phyloP scores from a whole-genome alignment of 2,113 vertebrate genomes.

The Clarias magur region DNA sequence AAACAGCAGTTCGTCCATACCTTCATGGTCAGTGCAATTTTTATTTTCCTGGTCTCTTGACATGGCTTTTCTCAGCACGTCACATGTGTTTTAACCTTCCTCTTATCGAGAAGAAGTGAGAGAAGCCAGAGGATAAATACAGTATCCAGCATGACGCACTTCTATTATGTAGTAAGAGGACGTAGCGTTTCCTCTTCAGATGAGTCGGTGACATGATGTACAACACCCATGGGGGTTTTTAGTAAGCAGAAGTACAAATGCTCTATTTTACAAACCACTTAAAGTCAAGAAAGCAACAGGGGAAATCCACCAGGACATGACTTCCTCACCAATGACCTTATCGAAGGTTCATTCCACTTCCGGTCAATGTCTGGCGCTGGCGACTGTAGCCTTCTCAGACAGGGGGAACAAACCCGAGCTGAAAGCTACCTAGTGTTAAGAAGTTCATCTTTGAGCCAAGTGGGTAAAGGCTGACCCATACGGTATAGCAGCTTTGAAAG shows the following conservation, averaged over 20 bases:
- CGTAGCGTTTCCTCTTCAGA: background rate
- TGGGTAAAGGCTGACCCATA: slow-evolving; percentile 91
- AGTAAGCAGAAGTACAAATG: slow-evolving; percentile 18
- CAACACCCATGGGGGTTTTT: slow-evolving; percentile 39
- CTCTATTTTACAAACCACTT: slow-evolving; percentile 2
- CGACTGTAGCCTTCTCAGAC: background rate
- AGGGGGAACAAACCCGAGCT: background rate
- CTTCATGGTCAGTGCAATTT: background rate
- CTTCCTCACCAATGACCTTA: background rate
- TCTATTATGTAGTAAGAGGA: background rate
- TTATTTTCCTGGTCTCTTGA: background rate
- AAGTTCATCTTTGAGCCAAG: slow-evolving; percentile 93
- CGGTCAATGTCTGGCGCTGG: too few relatives aligned
- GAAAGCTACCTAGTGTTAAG: slow-evolving; percentile 92
- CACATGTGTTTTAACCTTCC: background rate
- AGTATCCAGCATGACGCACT: background rate
- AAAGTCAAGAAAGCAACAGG: background rate
- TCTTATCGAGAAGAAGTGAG: slow-evolving; percentile 11
- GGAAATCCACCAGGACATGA: background rate
- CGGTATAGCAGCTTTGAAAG: slow-evolving; percentile 96
- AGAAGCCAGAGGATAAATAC: background rate
- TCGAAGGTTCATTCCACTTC: background rate
- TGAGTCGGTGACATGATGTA: background rate
- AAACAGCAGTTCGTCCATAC: background rate
- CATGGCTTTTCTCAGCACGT: background rate